These are phyloP conservation scores for Liolophura sinensis DNA, from an alignment of 1,140 invertebrate genomes.

Conservation along the genomic window DNA sequence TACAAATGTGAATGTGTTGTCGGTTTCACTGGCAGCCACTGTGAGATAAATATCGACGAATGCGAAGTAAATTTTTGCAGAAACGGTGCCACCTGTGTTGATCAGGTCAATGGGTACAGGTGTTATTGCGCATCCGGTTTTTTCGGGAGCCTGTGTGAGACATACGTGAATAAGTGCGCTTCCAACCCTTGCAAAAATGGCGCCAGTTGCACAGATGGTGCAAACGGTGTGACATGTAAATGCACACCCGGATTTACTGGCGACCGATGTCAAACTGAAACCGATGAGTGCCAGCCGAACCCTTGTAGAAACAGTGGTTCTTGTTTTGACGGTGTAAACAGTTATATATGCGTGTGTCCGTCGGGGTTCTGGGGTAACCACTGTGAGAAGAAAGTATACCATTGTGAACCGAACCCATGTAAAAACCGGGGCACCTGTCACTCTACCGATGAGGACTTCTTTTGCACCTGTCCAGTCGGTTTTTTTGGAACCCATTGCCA, in stretches of 20 bases:
- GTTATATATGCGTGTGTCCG: slow-evolving; percentile 65
- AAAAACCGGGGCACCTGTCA: neutral
- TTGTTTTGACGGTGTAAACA: slow-evolving; percentile 46
- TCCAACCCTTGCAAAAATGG: slow-evolving; percentile 30
- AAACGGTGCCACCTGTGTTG: slow-evolving; percentile 20
- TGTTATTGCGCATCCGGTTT: slow-evolving; percentile 66
- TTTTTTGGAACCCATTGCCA: slow-evolving; percentile 5
- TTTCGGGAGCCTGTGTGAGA: slow-evolving; percentile 76
- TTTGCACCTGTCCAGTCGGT: slow-evolving; percentile 1
- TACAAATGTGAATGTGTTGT: slow-evolving; percentile 83
- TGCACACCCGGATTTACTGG: slow-evolving; percentile 12
- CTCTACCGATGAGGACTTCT: neutral
- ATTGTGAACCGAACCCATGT: neutral
- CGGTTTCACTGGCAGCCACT: slow-evolving; percentile 66
- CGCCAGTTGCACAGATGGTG: slow-evolving; percentile 11
- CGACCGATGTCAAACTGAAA: neutral
- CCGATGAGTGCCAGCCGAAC: slow-evolving; percentile 4
- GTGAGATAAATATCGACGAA: slow-evolving; percentile 1
- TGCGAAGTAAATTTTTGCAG: slow-evolving; percentile 12
- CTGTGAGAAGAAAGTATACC: slow-evolving; percentile 45
- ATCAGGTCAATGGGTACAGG: slow-evolving; percentile 16
- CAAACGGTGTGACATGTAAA: slow-evolving; percentile 12
- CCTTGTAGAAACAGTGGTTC: neutral
- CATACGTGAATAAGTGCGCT: slow-evolving; percentile 39
- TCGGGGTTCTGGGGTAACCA: slow-evolving; percentile 6